A percentile compares a stretch with the other conserved stretches of the same genome.
Evolutionary conservation across 1,140 invertebrate genomes (phyloP).

Genomic region (Drosophila kikkawai): DNA sequence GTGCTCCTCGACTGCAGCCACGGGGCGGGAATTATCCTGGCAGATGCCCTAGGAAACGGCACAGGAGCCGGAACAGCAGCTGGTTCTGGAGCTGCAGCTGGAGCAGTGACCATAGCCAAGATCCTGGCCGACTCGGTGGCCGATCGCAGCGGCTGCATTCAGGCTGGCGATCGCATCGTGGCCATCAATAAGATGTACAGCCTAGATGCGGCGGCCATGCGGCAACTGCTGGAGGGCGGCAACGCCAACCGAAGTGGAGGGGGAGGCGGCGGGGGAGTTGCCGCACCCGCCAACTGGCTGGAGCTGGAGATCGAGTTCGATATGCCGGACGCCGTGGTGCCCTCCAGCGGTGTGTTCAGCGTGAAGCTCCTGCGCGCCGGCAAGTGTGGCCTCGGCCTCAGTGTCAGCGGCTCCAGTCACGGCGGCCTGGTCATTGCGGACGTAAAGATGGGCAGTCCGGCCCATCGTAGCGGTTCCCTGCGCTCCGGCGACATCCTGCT

Average conservation of each 20-base stretch:
- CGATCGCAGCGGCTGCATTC: slow-evolving; percentile 90
- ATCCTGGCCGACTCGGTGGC: slow-evolving; percentile 82
- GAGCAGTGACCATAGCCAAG: slow-evolving; percentile 71
- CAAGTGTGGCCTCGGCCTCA: slow-evolving; percentile 92
- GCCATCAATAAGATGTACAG: slow-evolving; percentile 91
- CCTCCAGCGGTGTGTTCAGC: slow-evolving; percentile 94
- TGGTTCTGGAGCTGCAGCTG: slow-evolving; percentile 3
- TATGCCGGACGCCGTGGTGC: slow-evolving; percentile 96
- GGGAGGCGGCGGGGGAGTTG: neutral
- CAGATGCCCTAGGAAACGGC: slow-evolving; percentile 8
- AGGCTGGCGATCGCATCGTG: slow-evolving; percentile 93
- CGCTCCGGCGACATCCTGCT: slow-evolving; percentile 94
- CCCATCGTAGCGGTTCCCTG: slow-evolving; percentile 95
- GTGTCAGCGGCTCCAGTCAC: slow-evolving; percentile 90
- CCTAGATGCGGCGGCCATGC: slow-evolving; percentile 85
- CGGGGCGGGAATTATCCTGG: slow-evolving; percentile 77
- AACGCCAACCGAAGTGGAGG: neutral
- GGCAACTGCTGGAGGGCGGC: slow-evolving; percentile 83
- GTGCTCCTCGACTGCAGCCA: slow-evolving; percentile 83
- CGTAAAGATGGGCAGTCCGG: slow-evolving; percentile 94
- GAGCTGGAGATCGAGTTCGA: slow-evolving; percentile 94
- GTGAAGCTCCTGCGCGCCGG: slow-evolving; percentile 94
- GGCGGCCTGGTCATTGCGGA: slow-evolving; percentile 90
- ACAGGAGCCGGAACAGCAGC: slow-evolving; percentile 24
- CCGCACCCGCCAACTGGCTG: slow-evolving; percentile 85